Percentiles rank a stretch among this genome's conserved stretches.
Evolutionary conservation across 2,113 vertebrate genomes (phyloP).

Genomic region (Synodontis membranacea): DNA sequence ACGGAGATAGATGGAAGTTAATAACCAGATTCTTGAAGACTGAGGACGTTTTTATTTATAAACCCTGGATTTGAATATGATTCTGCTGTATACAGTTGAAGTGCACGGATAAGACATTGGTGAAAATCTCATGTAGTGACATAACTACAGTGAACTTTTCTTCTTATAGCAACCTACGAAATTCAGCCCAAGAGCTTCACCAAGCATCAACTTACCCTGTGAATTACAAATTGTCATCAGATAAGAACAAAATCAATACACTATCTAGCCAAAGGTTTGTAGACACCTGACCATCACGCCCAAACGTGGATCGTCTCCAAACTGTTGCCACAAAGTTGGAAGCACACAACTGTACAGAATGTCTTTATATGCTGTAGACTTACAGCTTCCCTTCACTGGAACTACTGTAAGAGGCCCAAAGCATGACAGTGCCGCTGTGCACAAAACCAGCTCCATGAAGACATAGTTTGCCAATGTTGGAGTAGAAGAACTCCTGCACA

Average conservation of each 20-base stretch:
- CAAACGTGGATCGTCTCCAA: background rate
- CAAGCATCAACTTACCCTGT: background rate
- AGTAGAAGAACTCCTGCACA: background rate
- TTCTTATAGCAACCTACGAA: background rate
- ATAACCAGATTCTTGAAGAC: conserved; percentile 27
- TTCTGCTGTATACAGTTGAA: conserved; percentile 1
- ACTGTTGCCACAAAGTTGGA: background rate
- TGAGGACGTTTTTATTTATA: background rate
- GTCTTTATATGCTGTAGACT: too few species aligned
- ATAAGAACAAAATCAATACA: background rate
- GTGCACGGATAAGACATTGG: background rate
- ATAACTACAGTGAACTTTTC: background rate
- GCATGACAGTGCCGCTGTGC: too few species aligned
- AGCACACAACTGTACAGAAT: too few species aligned
- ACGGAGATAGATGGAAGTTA: conserved; percentile 30
- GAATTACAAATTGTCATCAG: background rate
- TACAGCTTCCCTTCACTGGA: too few species aligned
- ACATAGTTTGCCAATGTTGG: background rate
- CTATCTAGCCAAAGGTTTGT: background rate
- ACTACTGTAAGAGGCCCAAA: too few species aligned
- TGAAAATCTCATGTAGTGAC: too few species aligned
- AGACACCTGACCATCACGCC: background rate
- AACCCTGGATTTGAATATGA: background rate
- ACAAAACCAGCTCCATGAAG: too few species aligned
- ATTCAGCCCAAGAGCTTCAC: background rate